A percentile compares a stretch with the other conserved stretches of the same genome.
Conservation (phyloP, 2,888 invertebrate species). For the Lepidonotus clava region DNA sequence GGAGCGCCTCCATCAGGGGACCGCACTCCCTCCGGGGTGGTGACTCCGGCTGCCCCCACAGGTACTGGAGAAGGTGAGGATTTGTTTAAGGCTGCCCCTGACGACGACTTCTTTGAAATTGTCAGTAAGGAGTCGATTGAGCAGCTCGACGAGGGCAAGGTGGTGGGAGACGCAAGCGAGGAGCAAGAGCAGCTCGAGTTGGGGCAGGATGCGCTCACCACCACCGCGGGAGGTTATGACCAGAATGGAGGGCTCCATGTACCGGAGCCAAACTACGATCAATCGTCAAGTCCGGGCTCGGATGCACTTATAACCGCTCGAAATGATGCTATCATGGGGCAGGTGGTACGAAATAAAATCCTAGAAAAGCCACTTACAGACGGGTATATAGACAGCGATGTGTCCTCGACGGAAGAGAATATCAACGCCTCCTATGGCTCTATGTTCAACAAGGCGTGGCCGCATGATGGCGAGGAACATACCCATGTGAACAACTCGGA, state of each 20-base stretch:
- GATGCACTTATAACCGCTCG: no score
- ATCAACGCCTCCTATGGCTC: constrained; percentile 54
- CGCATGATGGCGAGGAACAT: neutral
- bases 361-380: neutral
- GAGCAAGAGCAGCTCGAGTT: constrained; percentile 16
- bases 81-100: neutral
- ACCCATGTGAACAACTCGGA: neutral
- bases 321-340: neutral
- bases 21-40: neutral
- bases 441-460: constrained; percentile 50
- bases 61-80: neutral
- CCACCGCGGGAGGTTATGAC: neutral
- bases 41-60: neutral
- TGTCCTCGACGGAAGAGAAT: constrained; percentile 34
- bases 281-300: neutral
- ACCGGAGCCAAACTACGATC: neutral
- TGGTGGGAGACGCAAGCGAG: neutral
- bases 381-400: constrained; percentile 16
- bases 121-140: neutral
- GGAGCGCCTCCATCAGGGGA: neutral
- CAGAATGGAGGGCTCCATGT: neutral
- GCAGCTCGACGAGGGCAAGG: neutral
- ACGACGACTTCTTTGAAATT: constrained; percentile 25
- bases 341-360: neutral
- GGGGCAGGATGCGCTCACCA: constrained; percentile 22